These are phyloP conservation scores for Myripristis jacobus DNA, from an alignment of 2,797 vertebrate genomes.

Conservation along the genomic window DNA sequence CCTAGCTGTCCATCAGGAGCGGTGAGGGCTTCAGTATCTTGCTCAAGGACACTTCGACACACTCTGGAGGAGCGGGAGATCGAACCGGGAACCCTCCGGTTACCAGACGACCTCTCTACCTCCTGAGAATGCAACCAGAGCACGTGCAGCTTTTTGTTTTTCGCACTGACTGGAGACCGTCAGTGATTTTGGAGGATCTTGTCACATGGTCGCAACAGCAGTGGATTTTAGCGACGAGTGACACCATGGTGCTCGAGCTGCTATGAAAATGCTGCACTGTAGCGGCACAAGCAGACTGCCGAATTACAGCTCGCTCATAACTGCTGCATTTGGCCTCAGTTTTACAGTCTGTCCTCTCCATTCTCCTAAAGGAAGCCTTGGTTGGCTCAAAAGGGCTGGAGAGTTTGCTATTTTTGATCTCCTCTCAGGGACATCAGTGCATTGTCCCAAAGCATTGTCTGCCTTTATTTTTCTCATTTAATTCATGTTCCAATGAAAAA, in stretches of 20 bases:
- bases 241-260: background rate
- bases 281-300: background rate
- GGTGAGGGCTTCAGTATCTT: too few species aligned
- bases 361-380: slow-evolving; percentile 36
- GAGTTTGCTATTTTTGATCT: slow-evolving; percentile 8
- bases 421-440: slow-evolving; percentile 5
- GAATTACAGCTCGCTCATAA: slow-evolving; percentile 2
- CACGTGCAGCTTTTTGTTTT: too few species aligned
- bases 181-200: background rate
- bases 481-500: slow-evolving; percentile 11
- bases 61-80: too few species aligned
- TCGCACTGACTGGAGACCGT: background rate
- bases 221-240: background rate
- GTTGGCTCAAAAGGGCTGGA: slow-evolving; percentile 1
- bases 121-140: too few species aligned
- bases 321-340: too few species aligned
- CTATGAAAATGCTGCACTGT: background rate
- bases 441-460: slow-evolving; percentile 17
- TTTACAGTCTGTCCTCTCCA: background rate
- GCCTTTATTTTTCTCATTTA: background rate
- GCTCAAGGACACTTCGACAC: too few species aligned
- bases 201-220: background rate
- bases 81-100: too few species aligned
- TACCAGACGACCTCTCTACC: too few species aligned
- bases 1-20: too few species aligned